Conservation (phyloP, 2,888 invertebrate genomes). For the Drosophila bunnanda region DNA sequence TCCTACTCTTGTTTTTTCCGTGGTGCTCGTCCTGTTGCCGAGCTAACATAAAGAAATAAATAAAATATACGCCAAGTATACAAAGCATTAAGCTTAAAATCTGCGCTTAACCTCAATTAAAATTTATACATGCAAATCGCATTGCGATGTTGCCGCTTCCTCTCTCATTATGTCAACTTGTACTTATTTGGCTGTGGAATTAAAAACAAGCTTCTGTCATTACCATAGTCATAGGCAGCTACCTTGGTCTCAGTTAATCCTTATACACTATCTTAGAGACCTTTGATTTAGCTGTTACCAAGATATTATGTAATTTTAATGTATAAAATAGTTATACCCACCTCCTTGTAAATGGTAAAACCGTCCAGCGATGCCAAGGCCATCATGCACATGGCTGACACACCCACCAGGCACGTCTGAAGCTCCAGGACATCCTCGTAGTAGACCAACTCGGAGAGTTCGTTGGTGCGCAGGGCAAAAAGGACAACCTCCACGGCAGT, state of each 20-base stretch:
- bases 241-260: conserved; percentile 6
- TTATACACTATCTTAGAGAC: neutral
- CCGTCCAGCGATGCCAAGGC: conserved; percentile 75
- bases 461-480: conserved; percentile 77
- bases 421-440: conserved; percentile 75
- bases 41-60: conserved; percentile 64
- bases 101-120: conserved; percentile 79
- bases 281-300: neutral
- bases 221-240: conserved; percentile 10
- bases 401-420: conserved; percentile 73
- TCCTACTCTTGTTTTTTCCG: too few relatives aligned
- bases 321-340: conserved; percentile 42
- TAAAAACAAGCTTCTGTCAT: conserved; percentile 62
- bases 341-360: conserved; percentile 83
- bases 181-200: conserved; percentile 59
- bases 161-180: conserved; percentile 14
- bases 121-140: conserved; percentile 77
- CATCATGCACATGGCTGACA: conserved; percentile 63
- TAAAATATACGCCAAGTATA: conserved; percentile 59
- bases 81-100: conserved; percentile 56
- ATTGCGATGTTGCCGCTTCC: conserved; percentile 26
- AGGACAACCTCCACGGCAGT: conserved; percentile 66
- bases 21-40: conserved; percentile 56
- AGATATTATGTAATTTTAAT: neutral
- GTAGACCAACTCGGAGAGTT: conserved; percentile 78